Evolutionary conservation across 2,888 invertebrate species (phyloP), one percentile per base, ranked within the genome.

Genomic region (Drosophila neonasuta): DNA sequence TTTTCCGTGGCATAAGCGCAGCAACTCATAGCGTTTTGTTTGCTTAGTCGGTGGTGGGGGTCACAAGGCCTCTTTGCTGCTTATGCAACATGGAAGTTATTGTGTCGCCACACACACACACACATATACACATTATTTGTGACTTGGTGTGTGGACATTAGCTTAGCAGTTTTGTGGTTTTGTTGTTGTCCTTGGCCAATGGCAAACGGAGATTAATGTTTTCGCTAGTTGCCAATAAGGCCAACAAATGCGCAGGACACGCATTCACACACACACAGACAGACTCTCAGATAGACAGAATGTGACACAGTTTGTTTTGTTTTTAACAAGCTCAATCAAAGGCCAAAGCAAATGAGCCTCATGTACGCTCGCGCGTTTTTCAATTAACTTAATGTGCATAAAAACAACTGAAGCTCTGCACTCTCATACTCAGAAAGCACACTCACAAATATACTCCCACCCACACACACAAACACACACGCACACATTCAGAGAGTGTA

Each of bases 151-250:
- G 60, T 75, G 49, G 24, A 44, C 51, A 77, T 74, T 68, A 62
- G 74, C 67, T 45, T 67, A 64, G 50, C 58, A 61, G 64, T 51
- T 61, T 63, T 77, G 75, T 56, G 75, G 68, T 59, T 61, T 67
- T 73, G 50, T 68, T 76, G 66, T 79, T 73, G 63, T 73, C 51
- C 70, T 68, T 68, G 67, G 70, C 74, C 83, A 88, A 89, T 87
- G 88, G 89, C 80, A 80, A 88, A 81, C 89, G 88, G 88, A 88
- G 88, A 88, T 89, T 88, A 88, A 89, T 89, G 88, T 77, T 79
- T 84, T 79, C 62, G 77, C 71, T 79, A 71, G 69, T 71, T 52
- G 76, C 66, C 74, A 76, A 77, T 77, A 80, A 78, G 71, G 61
- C 60, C 63, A 66, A 77, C 84, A 73, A 62, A 73, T 65, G 56